phyloP scores from a whole-genome alignment of 64 coral and sea anemone species.

The Catalaphyllia jardinei region DNA sequence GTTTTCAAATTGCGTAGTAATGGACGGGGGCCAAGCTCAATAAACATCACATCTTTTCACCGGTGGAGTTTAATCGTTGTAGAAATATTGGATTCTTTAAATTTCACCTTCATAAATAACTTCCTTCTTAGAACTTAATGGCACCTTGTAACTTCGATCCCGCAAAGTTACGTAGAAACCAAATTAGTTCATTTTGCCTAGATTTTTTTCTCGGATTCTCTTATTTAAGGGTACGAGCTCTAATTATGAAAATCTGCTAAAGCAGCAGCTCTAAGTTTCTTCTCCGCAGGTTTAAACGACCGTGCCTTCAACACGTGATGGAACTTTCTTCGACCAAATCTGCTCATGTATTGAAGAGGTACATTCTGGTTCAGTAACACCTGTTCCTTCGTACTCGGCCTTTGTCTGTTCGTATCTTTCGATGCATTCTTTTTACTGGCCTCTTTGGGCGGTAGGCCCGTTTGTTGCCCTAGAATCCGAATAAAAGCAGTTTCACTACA shows the following conservation, averaged over 20 bases:
- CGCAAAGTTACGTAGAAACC: too few relatives aligned
- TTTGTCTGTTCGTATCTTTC: neutral
- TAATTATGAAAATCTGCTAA: conserved; percentile 54
- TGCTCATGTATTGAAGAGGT: conserved; percentile 38
- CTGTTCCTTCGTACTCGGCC: neutral
- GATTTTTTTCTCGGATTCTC: too few relatives aligned
- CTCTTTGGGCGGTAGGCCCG: conserved; percentile 22
- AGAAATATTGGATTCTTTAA: too few relatives aligned
- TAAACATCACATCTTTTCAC: too few relatives aligned
- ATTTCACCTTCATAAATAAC: too few relatives aligned
- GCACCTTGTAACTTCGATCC: too few relatives aligned
- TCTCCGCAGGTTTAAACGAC: conserved; percentile 53
- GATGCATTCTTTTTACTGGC: neutral
- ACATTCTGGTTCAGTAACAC: conserved; percentile 3
- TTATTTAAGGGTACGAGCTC: neutral
- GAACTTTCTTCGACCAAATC: conserved; percentile 51
- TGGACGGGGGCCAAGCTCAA: too few relatives aligned
- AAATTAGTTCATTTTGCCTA: too few relatives aligned
- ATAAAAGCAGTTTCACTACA: conserved; percentile 45
- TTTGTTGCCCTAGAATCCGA: conserved; percentile 58
- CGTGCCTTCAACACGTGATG: conserved; percentile 70
- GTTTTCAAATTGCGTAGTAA: too few relatives aligned
- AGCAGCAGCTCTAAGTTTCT: conserved; percentile 30
- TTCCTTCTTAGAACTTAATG: too few relatives aligned
- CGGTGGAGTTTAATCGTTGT: too few relatives aligned